A percentile compares a stretch with the other conserved stretches of the same genome.
phyloP scores from a whole-genome alignment of 2,888 invertebrate genomes.

The Amiota minor region DNA sequence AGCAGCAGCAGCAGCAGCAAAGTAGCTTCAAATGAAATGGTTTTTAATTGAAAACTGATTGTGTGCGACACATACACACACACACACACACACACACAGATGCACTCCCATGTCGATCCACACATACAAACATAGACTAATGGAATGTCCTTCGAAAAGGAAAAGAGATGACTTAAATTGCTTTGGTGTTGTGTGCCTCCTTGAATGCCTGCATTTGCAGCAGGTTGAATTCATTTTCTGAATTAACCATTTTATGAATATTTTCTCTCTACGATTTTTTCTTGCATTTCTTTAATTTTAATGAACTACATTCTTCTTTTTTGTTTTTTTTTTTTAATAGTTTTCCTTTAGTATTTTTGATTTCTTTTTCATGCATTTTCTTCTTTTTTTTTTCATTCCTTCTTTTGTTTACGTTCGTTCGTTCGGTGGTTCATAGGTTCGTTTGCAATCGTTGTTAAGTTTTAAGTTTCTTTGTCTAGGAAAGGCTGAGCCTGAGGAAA shows the following conservation, averaged over 20 bases:
- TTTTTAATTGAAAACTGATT: conserved; percentile 63
- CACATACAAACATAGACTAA: conserved; percentile 1
- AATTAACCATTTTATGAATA: conserved; percentile 27
- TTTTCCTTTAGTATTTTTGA: neutral
- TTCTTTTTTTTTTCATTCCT: neutral
- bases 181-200: neutral
- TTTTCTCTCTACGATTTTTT: conserved; percentile 8
- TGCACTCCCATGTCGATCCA: neutral
- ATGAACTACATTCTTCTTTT: neutral
- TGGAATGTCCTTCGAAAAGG: neutral
- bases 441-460: neutral
- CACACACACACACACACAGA: neutral
- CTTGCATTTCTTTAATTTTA: neutral
- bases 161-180: neutral
- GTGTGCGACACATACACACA: conserved; percentile 33
- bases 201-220: conserved; percentile 5
- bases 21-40: conserved; percentile 43
- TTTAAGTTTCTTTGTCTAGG: too few species aligned
- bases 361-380: conserved; percentile 4
- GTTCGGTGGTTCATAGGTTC: neutral
- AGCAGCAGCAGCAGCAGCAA: conserved; percentile 2
- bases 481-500: neutral
- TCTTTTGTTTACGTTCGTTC: neutral
- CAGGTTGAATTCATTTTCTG: conserved; percentile 33
- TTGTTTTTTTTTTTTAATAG: conserved; percentile 10